Evolutionary conservation across 2,888 invertebrate species (phyloP).

Genomic region (Drosophila meridiana): DNA sequence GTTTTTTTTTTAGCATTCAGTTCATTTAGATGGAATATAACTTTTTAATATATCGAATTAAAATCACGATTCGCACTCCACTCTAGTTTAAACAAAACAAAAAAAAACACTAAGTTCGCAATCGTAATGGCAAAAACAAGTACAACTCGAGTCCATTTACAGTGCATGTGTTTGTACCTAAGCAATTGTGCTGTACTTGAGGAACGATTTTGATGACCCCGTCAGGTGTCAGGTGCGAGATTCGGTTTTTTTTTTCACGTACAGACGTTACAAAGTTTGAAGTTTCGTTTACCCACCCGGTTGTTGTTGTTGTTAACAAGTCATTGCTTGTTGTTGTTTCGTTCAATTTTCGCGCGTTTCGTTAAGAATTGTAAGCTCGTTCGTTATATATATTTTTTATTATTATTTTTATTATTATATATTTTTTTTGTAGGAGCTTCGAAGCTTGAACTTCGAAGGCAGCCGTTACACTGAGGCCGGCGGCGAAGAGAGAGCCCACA

Average conservation of each 20-base stretch:
- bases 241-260: slow-evolving; percentile 3
- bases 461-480: slow-evolving; percentile 59
- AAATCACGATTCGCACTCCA: background rate
- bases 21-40: background rate
- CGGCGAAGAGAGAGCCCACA: slow-evolving; percentile 42
- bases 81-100: background rate
- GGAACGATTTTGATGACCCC: slow-evolving; percentile 35
- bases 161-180: slow-evolving; percentile 23
- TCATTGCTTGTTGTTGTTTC: slow-evolving; percentile 32
- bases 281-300: slow-evolving; percentile 42
- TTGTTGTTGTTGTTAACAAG: slow-evolving; percentile 29
- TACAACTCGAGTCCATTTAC: slow-evolving; percentile 38
- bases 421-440: slow-evolving; percentile 42
- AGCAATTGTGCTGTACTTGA: slow-evolving; percentile 23
- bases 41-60: background rate
- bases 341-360: slow-evolving; percentile 50
- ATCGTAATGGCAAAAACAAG: slow-evolving; percentile 16
- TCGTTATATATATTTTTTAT: slow-evolving; percentile 28
- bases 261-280: slow-evolving; percentile 14
- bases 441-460: slow-evolving; percentile 63
- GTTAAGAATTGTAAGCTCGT: slow-evolving; percentile 42
- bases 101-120: slow-evolving; percentile 28
- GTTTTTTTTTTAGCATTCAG: no score
- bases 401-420: background rate
- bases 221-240: slow-evolving; percentile 37